Base-by-base conservation (phyloP, 1,140 invertebrate species). In the Bactericera cockerelli region DNA sequence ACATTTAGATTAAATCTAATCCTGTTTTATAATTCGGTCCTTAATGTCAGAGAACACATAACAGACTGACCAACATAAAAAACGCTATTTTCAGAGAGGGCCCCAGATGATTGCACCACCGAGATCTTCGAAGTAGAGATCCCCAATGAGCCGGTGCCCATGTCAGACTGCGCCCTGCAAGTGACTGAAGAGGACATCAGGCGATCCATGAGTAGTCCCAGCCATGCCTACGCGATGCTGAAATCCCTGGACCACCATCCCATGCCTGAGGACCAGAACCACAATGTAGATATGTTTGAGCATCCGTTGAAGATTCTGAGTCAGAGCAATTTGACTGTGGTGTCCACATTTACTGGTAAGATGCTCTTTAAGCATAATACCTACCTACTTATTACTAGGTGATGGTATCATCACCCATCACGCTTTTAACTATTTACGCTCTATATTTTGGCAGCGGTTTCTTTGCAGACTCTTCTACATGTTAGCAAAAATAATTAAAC, bases 101-200 rank as follows among this genome's bases (percentile, higher is more conserved):
- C 8, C 25, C 59, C 79, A 13, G 80, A 84, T 60, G 84, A 86
- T 62, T 82, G 85, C 1, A n/a, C 87, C 64, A 71, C 87, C 63
- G 86, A 89, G 75, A 86, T 88, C 62, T 84, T 87, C 57, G 86
- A 89, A 70, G 80, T 89, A 0, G 83, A 86, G 67, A 86, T 89
- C 71, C 79, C 81, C 1, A 73, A 81, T 60, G 85, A 88, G 70
- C 82, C 83, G 2, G 86, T 88, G 13, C 84, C 86, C 14, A 89
- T 82, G 75, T 82, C 85, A 70, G 87, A 90, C 67, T 83, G 79
- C 59, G 88, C 86, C 65, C 72, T 90, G 24, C 88, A 92, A 74
- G 89, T 92, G 1, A 93, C 88, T 1, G 89, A 93, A 74, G 89
- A 92, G 72, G 89, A 93, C 67, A 92, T 93, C 49, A 87, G 87